Evolutionary conservation across 1,140 invertebrate species (phyloP), one percentile per base, ranked within the genome.

Genomic region (Trialeurodes vaporariorum): DNA sequence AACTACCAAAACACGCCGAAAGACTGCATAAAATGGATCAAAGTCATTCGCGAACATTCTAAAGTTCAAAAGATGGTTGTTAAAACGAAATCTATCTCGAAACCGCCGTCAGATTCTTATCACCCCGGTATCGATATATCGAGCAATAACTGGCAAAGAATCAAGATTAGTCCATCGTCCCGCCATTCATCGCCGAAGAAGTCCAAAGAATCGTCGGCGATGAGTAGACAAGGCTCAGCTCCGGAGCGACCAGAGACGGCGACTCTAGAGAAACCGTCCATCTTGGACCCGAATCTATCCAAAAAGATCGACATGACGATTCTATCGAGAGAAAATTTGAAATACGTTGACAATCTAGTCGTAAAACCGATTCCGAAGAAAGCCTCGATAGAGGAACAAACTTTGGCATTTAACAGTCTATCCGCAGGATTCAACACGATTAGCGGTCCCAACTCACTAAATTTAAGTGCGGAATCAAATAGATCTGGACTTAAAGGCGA

Each of bases 221-320:
- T 49, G 34, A 49, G 34, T 17, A 49, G 17, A 17, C 5, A 49
- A 49, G 5, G 5, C 5, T 49, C 34, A 5, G 5, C 17, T 17
- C 34, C 22, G 23, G 34, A 65, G 25, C 64, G 84, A 2, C 85
- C 84, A 1, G 75, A 81, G 2, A 85, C 84, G 0, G 84, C 84
- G 1, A 83, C 82, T 40, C 73, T 85, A 25, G 82, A 82, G n/a
- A 79, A 78, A 26, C 83, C 84, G 0, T 76, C 77, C 23, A 75
- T 86, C 0, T 75, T 86, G 25, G 81, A 86, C 70, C 80, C 81
- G 1, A 74, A 76, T 22, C 75, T 83, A 17, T 75, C 82, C 34
- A 75, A 79, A 5, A 82, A 84, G 71, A 76, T 86, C 22, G 85
- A 85, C 70, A 85, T 86, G 84, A 83, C 83, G 70, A 72, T 72